Base-by-base conservation (phyloP, 2,888 invertebrate species). In the Amphipoea oculea region DNA sequence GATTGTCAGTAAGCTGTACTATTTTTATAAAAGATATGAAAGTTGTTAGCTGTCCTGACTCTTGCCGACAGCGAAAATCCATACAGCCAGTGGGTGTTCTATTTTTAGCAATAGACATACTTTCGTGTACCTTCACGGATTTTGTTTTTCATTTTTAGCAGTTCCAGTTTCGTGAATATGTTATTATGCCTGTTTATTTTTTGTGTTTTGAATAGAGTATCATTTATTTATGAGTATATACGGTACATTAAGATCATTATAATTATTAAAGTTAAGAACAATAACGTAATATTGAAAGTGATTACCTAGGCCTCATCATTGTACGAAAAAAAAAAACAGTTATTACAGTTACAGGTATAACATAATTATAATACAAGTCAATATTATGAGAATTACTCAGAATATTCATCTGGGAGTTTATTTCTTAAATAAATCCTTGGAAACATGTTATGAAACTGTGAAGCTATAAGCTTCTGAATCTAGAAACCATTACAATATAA, bases 141-240 rank as follows among this genome's bases (percentile, higher is more conserved):
- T 69, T 42, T 45, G 23, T 36, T 51, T 42, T 36, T 54, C 23
- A 17, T 36, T 68, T 62, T 36, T 12, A 51, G 60, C 42, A 45
- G 36, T 79, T 84, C 45, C 6, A 78, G 12, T 67, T 84, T 67
- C 20, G 14, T 57, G 29, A 57, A 72, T 36, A 20, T n/a, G n/a
- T n/a, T n/a, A n/a, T n/a, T n/a, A n/a, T 57, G 29, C 14, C 14
- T 14, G 11, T 17, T 69, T 20, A 29, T 29, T 48, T 29, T 48
- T 29, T 57, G 60, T 83, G 3, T 40, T 79, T 45, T 51, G 20
- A 40, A 65, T 40, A 65, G 23, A 65, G 11, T 65, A 12, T 12
- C 11, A 65, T 65, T 20, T 36, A 23, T 65, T 20, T 63, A 3
- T 36, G 3, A 63, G 3, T 12, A 29, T 7, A 7, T 29, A 62